Conservation (phyloP, 2,113 vertebrate species). For the Ammodytes marinus region DNA sequence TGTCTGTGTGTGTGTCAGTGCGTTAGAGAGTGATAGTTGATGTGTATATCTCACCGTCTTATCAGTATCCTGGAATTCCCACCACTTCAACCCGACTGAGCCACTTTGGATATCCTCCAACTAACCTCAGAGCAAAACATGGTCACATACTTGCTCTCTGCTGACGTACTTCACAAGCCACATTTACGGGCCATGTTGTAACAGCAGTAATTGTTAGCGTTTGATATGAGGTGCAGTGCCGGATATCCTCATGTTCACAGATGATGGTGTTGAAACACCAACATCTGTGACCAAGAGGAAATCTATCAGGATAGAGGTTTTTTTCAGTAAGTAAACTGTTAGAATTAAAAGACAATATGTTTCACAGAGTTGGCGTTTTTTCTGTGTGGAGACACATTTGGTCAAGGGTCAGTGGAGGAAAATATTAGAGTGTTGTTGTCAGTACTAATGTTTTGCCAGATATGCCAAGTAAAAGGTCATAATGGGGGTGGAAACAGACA, state of each 20-base stretch:
- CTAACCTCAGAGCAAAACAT: conserved; percentile 8
- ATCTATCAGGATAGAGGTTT: not conserved
- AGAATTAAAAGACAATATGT: not conserved
- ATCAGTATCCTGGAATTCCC: conserved; percentile 55
- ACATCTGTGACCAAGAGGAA: not conserved
- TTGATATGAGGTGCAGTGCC: conserved; percentile 5
- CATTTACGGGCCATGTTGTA: not conserved
- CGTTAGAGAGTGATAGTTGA: not conserved
- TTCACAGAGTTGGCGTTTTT: not conserved
- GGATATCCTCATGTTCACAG: not conserved
- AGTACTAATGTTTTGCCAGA: not conserved
- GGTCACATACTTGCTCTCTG: not conserved
- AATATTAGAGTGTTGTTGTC: not conserved
- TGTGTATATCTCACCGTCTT: conserved; percentile 42
- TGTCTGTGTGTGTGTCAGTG: too few relatives aligned
- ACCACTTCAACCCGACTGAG: conserved; percentile 31
- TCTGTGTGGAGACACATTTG: not conserved
- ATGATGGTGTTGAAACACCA: not conserved
- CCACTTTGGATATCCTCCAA: conserved; percentile 28
- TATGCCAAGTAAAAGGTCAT: not conserved
- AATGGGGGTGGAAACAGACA: not conserved
- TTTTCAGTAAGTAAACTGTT: not conserved
- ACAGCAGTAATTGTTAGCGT: not conserved
- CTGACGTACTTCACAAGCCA: not conserved
- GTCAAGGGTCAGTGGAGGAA: not conserved